These are phyloP conservation scores for Patiria pectinifera DNA, from an alignment of 53 echinoderm and acorn worm genomes.

Conservation along the genomic window DNA sequence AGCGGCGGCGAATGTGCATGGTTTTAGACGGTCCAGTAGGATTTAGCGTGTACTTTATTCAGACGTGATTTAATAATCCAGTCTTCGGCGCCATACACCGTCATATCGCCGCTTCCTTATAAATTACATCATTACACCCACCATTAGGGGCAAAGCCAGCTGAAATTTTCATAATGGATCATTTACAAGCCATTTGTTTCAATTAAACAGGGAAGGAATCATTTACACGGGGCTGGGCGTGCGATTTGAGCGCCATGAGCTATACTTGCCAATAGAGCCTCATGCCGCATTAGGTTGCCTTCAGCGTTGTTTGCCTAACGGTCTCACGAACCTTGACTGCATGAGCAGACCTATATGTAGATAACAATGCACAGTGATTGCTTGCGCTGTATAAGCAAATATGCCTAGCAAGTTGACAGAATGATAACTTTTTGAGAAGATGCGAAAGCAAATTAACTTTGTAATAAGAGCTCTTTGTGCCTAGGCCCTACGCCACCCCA, in stretches of 20 bases:
- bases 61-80: neutral
- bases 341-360: neutral
- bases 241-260: neutral
- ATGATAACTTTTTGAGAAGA: neutral
- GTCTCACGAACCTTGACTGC: neutral
- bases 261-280: neutral
- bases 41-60: too few relatives aligned
- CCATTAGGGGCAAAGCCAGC: neutral
- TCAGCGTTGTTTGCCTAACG: neutral
- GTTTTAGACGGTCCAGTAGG: too few relatives aligned
- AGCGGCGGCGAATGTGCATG: too few relatives aligned
- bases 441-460: neutral
- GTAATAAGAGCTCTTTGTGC: neutral
- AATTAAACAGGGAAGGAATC: neutral
- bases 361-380: neutral
- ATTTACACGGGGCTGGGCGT: neutral
- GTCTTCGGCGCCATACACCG: neutral
- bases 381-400: neutral
- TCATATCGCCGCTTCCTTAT: neutral
- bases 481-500: neutral
- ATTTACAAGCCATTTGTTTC: constrained; percentile 13
- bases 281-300: neutral
- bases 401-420: neutral
- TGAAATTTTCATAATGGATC: neutral
- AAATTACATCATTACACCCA: neutral